Conservation (phyloP, 2,888 invertebrate genomes). For the Drosophila austrosaltans region DNA sequence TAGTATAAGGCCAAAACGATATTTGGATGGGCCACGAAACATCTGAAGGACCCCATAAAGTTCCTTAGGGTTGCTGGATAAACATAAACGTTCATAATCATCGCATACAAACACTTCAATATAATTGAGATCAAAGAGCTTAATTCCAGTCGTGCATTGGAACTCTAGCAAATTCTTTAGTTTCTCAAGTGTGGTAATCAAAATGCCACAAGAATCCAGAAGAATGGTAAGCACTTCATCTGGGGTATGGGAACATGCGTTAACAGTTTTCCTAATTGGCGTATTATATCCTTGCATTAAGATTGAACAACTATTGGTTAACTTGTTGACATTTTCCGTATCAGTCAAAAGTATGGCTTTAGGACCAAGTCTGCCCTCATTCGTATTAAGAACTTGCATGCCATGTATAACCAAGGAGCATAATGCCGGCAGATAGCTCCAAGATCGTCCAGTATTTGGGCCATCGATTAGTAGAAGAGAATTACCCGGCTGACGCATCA, state of each 20-base stretch:
- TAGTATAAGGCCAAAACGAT: slow-evolving; percentile 43
- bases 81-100: slow-evolving; percentile 54
- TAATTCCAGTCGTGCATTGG: background rate
- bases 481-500: slow-evolving; percentile 29
- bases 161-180: slow-evolving; percentile 33
- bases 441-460: slow-evolving; percentile 43
- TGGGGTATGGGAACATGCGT: slow-evolving; percentile 16
- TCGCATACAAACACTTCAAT: slow-evolving; percentile 55
- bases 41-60: slow-evolving; percentile 29
- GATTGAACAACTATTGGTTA: slow-evolving; percentile 29
- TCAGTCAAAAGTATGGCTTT: slow-evolving; percentile 57
- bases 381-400: background rate
- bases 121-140: slow-evolving; percentile 30
- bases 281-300: slow-evolving; percentile 38
- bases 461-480: slow-evolving; percentile 40
- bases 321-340: slow-evolving; percentile 14
- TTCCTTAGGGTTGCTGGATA: background rate
- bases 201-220: slow-evolving; percentile 55
- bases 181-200: slow-evolving; percentile 49
- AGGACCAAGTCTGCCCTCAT: slow-evolving; percentile 39
- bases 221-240: slow-evolving; percentile 23
- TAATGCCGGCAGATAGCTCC: slow-evolving; percentile 55
- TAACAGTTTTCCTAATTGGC: slow-evolving; percentile 39
- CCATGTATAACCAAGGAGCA: slow-evolving; percentile 44
- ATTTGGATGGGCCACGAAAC: background rate